Evolutionary conservation across 2,113 vertebrate species (phyloP).

Genomic region (Pteruthius melanotis): DNA sequence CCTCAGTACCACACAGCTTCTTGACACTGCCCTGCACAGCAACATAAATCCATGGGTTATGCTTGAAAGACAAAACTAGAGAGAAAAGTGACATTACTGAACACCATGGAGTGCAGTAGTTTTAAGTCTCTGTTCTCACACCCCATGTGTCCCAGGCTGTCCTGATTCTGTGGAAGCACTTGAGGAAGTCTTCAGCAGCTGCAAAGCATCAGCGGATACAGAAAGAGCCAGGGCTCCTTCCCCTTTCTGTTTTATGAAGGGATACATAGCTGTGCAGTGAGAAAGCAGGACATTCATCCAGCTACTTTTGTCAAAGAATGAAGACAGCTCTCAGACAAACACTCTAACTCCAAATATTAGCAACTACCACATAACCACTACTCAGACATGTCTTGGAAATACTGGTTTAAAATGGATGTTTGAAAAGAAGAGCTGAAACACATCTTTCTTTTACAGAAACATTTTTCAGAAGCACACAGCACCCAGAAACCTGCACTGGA

Average conservation of each 20-base stretch:
- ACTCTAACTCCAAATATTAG: slow-evolving; percentile 43
- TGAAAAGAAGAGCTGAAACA: neutral
- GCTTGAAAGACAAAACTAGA: neutral
- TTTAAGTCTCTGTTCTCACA: neutral
- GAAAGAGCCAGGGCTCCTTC: neutral
- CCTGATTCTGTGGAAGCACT: neutral
- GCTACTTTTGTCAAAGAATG: neutral
- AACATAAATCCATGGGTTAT: neutral
- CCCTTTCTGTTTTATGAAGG: neutral
- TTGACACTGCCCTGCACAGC: neutral
- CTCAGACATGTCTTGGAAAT: neutral
- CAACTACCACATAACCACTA: neutral
- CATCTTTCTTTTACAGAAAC: neutral
- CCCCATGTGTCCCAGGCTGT: neutral
- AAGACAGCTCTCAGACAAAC: slow-evolving; percentile 46
- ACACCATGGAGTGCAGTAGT: neutral
- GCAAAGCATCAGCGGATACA: neutral
- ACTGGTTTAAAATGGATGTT: neutral
- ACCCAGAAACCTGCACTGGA: neutral
- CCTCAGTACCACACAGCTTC: accelerated
- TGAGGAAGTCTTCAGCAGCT: slow-evolving; percentile 23
- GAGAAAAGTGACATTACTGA: neutral
- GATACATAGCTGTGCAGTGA: slow-evolving; percentile 57
- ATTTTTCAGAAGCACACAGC: neutral
- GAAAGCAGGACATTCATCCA: slow-evolving; percentile 32